Evolutionary conservation across 2,113 vertebrate genomes (phyloP), one percentile per base, ranked within the genome.

Genomic region (Saguinus midas): DNA sequence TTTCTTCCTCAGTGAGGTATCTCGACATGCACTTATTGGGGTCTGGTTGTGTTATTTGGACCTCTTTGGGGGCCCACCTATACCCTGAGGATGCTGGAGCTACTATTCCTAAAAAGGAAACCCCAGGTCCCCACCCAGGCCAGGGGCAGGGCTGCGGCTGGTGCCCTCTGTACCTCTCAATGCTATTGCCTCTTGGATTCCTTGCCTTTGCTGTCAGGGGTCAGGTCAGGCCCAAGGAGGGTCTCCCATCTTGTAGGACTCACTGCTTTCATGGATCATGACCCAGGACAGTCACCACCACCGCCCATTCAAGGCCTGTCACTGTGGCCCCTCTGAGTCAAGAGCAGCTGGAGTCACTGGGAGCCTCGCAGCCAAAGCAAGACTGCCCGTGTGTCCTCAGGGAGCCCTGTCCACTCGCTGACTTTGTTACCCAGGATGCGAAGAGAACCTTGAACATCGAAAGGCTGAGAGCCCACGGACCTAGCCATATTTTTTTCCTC

Each of bases 221-320:
- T 98, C 98, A 98, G 98, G 98, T 98, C 98, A 98, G 98, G 98
- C 98, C 98, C 96, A 98, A 98, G 98, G 98, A 98, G 98, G 98
- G 98, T 98, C 98, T 98, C 97, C 98, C 98, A 98, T 98, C 98
- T 98, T 52, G 91, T 97, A 97, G 98, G 99, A 98, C 99, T 98
- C 99, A 98, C 98, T 98, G 98, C 98, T 98, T 99, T 99, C 97
- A 98, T 97, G 99, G 99, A 99, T 99, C 99, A 99, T 98, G 99
- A 99, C 99, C 98, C 99, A 99, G 99, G 99, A 99, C 99, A 99
- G 99, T 99, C 98, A 98, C 98, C 98, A 20, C 32, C 1, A 0
- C 27, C 27, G 29, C 27, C n/a, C 23, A 99, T 99, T 98, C 98
- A 98, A 98, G 98, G 98, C 82, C 99, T 98, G 99, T 99, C 99